phyloP scores from a whole-genome alignment of 2,797 vertebrate genomes.

The Coluber constrictor region DNA sequence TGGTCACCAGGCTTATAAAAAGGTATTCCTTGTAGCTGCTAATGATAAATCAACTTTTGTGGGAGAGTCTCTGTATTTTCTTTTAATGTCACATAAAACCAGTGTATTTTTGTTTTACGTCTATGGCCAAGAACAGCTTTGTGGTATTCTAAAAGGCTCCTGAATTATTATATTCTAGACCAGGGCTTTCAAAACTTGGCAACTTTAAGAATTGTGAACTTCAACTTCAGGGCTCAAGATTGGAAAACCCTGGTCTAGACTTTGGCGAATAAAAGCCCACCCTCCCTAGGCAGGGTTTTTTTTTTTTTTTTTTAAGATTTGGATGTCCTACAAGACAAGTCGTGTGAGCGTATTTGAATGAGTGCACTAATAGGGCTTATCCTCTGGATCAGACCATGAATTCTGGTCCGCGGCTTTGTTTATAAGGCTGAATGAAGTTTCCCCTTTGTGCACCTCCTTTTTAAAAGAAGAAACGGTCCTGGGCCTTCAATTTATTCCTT shows the following conservation, averaged over 20 bases:
- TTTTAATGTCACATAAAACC: neutral
- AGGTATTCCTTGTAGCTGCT: neutral
- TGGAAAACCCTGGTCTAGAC: neutral
- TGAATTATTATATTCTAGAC: too few species aligned
- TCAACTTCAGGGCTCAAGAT: neutral
- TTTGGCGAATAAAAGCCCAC: neutral
- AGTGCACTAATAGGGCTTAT: neutral
- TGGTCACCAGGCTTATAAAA: neutral
- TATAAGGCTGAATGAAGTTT: neutral
- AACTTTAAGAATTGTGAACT: too few species aligned
- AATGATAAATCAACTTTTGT: too few species aligned
- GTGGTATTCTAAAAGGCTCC: neutral
- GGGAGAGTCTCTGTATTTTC: neutral
- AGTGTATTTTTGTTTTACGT: neutral
- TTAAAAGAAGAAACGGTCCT: slow-evolving; percentile 17
- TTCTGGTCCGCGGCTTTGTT: neutral
- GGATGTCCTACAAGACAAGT: neutral
- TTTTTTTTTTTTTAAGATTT: neutral
- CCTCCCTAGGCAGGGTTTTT: neutral
- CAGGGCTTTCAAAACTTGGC: too few species aligned
- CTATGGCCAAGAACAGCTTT: neutral
- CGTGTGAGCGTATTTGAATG: neutral
- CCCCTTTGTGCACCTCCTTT: neutral
- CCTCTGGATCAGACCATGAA: too few species aligned
- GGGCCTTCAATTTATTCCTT: slow-evolving; percentile 48